Evolutionary conservation across 1,140 invertebrate genomes (phyloP).

Genomic region (Rhopalosiphum maidis): DNA sequence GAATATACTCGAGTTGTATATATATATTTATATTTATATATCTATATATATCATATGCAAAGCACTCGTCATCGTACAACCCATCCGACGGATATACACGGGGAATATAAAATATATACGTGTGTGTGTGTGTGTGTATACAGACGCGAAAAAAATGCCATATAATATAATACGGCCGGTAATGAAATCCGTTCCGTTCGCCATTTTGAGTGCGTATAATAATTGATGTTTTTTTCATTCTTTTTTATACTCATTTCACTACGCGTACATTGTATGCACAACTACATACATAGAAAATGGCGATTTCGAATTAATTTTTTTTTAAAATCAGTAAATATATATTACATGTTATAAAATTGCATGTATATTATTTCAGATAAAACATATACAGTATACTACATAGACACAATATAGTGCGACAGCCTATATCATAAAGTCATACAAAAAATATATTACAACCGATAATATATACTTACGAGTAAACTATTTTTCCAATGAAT

Average conservation of each 20-base stretch:
- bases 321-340: not conserved
- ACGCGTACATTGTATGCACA: not conserved
- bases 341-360: not conserved
- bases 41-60: slow-evolving; percentile 20
- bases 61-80: not conserved
- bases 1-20: not conserved
- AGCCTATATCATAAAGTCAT: not conserved
- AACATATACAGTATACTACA: not conserved
- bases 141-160: slow-evolving; percentile 25
- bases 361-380: not conserved
- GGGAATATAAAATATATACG: slow-evolving; percentile 24
- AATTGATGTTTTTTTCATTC: slow-evolving; percentile 30
- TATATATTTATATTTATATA: not conserved
- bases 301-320: slow-evolving; percentile 45
- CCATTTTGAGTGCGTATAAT: slow-evolving; percentile 50
- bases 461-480: not conserved
- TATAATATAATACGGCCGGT: slow-evolving; percentile 43
- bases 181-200: slow-evolving; percentile 54
- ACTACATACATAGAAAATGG: slow-evolving; percentile 23
- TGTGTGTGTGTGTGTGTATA: not conserved
- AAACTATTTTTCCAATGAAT: not conserved
- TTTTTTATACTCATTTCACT: not conserved
- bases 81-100: not conserved
- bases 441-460: not conserved
- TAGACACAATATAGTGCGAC: not conserved